Percentiles rank a stretch among this genome's conserved stretches.
phyloP scores from a whole-genome alignment of 37 sponge, comb jelly and placozoan genomes.

The Amphimedon queenslandica region DNA sequence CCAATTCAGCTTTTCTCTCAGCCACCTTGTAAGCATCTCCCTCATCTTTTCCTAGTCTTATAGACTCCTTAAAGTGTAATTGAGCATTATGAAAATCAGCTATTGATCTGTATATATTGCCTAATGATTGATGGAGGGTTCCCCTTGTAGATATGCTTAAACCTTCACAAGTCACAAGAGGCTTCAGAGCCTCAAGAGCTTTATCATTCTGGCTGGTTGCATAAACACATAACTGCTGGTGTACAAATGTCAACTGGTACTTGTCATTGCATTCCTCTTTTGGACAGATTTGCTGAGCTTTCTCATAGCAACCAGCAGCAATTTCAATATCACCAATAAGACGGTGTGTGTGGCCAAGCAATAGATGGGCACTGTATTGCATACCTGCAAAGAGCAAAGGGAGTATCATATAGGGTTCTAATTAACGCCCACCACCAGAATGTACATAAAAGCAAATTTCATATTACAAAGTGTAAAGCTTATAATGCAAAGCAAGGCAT shows the following conservation, averaged over 20 bases:
- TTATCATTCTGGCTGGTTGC: conserved; percentile 20
- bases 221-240: conserved; percentile 39
- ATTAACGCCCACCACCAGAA: no score
- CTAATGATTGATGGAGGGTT: conserved; percentile 27
- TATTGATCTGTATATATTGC: conserved; percentile 49
- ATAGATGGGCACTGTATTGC: neutral
- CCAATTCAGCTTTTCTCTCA: conserved; percentile 36
- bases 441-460: no score
- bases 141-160: conserved; percentile 6
- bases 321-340: conserved; percentile 8
- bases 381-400: conserved; percentile 1
- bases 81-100: conserved; percentile 38
- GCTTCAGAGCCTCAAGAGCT: conserved; percentile 10
- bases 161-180: conserved; percentile 1
- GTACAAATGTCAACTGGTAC: conserved; percentile 18
- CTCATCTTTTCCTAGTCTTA: conserved; percentile 12
- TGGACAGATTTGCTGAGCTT: conserved; percentile 2
- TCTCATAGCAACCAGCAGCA: conserved; percentile 6
- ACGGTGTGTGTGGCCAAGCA: conserved; percentile 24
- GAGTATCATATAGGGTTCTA: no score
- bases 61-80: conserved; percentile 15
- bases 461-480: no score
- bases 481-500: no score
- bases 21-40: conserved; percentile 7
- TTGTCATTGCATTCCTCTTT: neutral